Percentiles rank a stretch among this genome's conserved stretches.
These are phyloP conservation scores for Noctua janthina DNA, from an alignment of 2,888 invertebrate species.

Conservation along the genomic window DNA sequence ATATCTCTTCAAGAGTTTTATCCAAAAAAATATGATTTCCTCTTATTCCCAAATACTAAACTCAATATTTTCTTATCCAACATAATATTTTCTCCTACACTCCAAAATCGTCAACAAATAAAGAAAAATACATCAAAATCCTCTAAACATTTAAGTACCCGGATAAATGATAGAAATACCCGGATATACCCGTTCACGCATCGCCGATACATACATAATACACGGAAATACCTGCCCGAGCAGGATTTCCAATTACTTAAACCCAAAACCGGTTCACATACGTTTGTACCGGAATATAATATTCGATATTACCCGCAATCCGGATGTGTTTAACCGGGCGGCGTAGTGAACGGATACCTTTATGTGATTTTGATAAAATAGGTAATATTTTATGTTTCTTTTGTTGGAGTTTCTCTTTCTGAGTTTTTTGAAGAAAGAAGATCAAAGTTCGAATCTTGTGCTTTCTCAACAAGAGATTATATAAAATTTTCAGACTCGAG, in stretches of 20 bases:
- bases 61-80: neutral
- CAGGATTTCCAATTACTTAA: conserved; percentile 71
- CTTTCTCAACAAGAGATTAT: neutral
- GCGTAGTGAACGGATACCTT: conserved; percentile 40
- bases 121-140: conserved; percentile 30
- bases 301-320: conserved; percentile 67
- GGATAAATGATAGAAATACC: conserved; percentile 52
- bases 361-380: conserved; percentile 49
- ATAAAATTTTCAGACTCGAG: neutral
- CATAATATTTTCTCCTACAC: too few relatives aligned
- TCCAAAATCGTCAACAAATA: conserved; percentile 1
- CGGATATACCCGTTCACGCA: conserved; percentile 59
- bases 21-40: neutral
- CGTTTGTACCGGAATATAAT: conserved; percentile 67
- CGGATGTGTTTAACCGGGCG: conserved; percentile 64
- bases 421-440: conserved; percentile 8
- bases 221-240: conserved; percentile 62
- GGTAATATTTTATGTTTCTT: conserved; percentile 24
- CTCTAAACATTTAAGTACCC: conserved; percentile 34
- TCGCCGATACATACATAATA: conserved; percentile 52
- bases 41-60: neutral
- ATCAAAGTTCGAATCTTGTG: conserved; percentile 1
- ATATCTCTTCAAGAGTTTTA: neutral
- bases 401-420: conserved; percentile 8
- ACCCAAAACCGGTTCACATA: conserved; percentile 62